Base-by-base conservation (phyloP, 30 jellyfish, hydroid and myxozoan genomes). In the Aurelia aurita region DNA sequence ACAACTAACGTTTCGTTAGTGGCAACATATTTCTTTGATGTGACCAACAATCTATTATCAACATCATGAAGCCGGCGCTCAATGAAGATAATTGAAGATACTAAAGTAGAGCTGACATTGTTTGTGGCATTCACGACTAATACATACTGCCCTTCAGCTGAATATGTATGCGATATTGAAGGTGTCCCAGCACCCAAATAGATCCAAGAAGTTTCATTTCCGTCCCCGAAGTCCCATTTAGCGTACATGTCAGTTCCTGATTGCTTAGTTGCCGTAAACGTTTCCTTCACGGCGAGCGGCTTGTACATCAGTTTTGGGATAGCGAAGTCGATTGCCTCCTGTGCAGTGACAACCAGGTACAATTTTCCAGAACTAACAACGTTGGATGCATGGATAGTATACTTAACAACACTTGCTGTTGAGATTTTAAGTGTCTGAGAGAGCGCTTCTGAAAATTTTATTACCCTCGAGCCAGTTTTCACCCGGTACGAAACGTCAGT, bases 201-300 rank as follows among this genome's bases (percentile, higher is more conserved):
- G 44, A 32, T 34, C 93, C 89, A 77, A 26, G 58, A 69, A 57
- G 74, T 45, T 18, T 26, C 28, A 11, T 44, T 32, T 32, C 89
- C 93, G 51, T 84, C 90, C 12, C 87, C 93, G 43, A 69, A 83
- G n/a, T 83, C 81, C 93, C 93, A 83, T 13, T 34, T 45, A 6
- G 60, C 51, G 51, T 23, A 58, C 93, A 83, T 83, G 62, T 83
- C 55, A 5, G 71, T 83, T 29, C 93, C 93, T 20, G 86, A 19
- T 9, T 10, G 23, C 62, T 32, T 34, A 0, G 2, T 22, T 13
- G 69, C 93, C 2, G 10, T 71, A 21, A 69, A 39, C 53, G 1
- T 14, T 69, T 49, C 66, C 15, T 6, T 22, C 12, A 15, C 46
- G 0, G 45, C 66, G 28, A 71, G 49, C 10, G 65, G 19, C 53